Percentiles rank a stretch among this genome's conserved stretches.
These are phyloP conservation scores for Apocheima hispidaria DNA, from an alignment of 2,888 invertebrate genomes.

Conservation along the genomic window DNA sequence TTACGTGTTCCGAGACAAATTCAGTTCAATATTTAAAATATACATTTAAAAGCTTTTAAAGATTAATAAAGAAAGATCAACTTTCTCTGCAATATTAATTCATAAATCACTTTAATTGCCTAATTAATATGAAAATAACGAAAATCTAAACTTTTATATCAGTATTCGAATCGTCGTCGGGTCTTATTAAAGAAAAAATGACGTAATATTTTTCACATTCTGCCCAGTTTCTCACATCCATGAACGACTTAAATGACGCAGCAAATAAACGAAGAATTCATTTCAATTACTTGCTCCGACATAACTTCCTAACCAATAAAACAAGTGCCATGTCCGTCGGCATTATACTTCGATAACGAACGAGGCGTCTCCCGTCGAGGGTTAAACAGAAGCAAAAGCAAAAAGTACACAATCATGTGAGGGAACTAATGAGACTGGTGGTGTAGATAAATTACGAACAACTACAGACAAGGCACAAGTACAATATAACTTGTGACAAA, in stretches of 20 bases:
- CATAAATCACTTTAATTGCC: slow-evolving; percentile 23
- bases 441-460: slow-evolving; percentile 23
- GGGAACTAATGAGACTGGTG: slow-evolving; percentile 68
- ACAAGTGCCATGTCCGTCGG: slow-evolving; percentile 60
- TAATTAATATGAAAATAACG: slow-evolving; percentile 24
- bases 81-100: slow-evolving; percentile 34
- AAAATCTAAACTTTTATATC: slow-evolving; percentile 6
- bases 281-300: slow-evolving; percentile 62
- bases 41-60: neutral
- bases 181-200: slow-evolving; percentile 2
- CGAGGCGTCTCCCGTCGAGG: slow-evolving; percentile 50
- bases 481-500: slow-evolving; percentile 7
- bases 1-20: slow-evolving; percentile 19
- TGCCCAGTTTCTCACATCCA: slow-evolving; percentile 41
- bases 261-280: slow-evolving; percentile 59
- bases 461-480: slow-evolving; percentile 42
- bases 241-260: slow-evolving; percentile 50
- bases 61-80: neutral
- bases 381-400: slow-evolving; percentile 67
- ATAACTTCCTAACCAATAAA: slow-evolving; percentile 65
- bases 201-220: slow-evolving; percentile 27
- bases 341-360: slow-evolving; percentile 64
- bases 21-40: neutral
- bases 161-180: neutral
- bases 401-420: slow-evolving; percentile 65